Evolutionary conservation across 2,797 vertebrate genomes (phyloP), one percentile per base, ranked within the genome.

Genomic region (Otus scops): DNA sequence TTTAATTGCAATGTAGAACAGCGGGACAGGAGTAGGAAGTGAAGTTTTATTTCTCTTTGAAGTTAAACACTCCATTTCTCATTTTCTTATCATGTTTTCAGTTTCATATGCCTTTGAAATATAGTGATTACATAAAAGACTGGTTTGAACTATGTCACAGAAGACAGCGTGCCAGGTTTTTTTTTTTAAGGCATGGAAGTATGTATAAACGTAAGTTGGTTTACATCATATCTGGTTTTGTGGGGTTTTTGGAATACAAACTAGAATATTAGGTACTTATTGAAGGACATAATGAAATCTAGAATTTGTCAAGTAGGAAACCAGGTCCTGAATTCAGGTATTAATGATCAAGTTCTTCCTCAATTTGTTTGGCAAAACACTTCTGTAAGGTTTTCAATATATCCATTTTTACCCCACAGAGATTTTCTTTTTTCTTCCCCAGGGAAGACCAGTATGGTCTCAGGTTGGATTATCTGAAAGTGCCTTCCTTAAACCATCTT

Each of bases 21-120:
- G 89, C 41, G 74, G 64, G 53, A 57, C 92, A 77, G 71, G 85
- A 87, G 67, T 83, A 75, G 82, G 88, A 96, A 94, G 86, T 65
- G 73, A 95, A 38, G 59, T 54, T 93, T 90, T 70, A 83, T 89
- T 94, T 96, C 59, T 82, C 83, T 95, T 88, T 92, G 85, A 95
- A 94, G 91, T 90, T 75, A 67, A 92, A 89, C 57, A 45, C 83
- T 85, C 64, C 38, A 65, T 78, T 94, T 90, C 91, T 92, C 83
- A 78, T 70, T 93, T 95, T 41, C 36, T 95, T 94, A 97, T 89
- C 95, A 88, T 60, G 63, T 96, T 97, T 95, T 92, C 65, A 61
- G 92, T 95, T 96, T 95, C 61, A 41, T 64, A 21, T 88, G 92
- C 92, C 94, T 97, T 96, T 98, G 96, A 97, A 97, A 97, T 96